Evolutionary conservation across 2,888 invertebrate species (phyloP).

Genomic region (Lasioglossum vierecki): DNA sequence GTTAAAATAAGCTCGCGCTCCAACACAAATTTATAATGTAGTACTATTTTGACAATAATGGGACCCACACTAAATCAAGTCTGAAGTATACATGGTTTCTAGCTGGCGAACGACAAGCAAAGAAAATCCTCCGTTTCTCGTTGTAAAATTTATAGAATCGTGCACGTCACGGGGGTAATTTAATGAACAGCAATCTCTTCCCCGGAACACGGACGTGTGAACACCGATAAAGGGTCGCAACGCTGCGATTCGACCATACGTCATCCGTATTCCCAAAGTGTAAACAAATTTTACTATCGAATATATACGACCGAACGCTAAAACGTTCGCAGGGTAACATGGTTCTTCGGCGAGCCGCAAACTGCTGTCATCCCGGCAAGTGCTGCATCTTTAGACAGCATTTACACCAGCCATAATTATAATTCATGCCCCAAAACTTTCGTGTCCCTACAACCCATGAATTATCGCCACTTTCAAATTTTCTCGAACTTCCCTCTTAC

Average conservation of each 20-base stretch:
- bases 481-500: neutral
- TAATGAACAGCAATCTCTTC: neutral
- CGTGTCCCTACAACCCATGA: neutral
- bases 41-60: neutral
- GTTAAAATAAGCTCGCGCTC: neutral
- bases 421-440: neutral
- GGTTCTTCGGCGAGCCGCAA: neutral
- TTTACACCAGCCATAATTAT: neutral
- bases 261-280: conserved; percentile 1
- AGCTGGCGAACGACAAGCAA: neutral
- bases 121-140: neutral
- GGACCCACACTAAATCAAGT: neutral
- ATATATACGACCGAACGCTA: conserved; percentile 15
- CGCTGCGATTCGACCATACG: conserved; percentile 7
- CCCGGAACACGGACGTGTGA: neutral
- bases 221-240: neutral
- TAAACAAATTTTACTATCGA: conserved; percentile 13
- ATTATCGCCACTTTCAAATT: neutral
- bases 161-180: neutral
- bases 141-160: neutral
- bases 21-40: neutral
- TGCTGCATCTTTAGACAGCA: neutral
- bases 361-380: neutral
- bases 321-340: neutral
- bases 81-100: neutral